These are phyloP conservation scores for Temnothorax unifasciatus DNA, from an alignment of 2,888 invertebrate genomes.

Conservation along the genomic window DNA sequence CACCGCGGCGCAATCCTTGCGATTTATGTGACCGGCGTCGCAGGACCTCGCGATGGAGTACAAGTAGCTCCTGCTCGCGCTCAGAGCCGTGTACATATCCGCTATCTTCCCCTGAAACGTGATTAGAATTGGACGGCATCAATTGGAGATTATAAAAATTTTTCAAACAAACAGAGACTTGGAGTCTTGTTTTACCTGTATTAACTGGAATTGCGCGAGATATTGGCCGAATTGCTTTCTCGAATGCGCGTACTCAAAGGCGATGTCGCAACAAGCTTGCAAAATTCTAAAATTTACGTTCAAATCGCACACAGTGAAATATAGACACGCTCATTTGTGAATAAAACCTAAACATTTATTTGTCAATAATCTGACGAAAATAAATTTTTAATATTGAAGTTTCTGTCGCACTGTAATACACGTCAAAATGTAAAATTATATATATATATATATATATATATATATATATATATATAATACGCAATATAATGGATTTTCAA, in stretches of 20 bases:
- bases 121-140: conserved; percentile 1
- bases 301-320: background rate
- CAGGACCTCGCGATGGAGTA: conserved; percentile 96
- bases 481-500: background rate
- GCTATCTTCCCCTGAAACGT: conserved; percentile 94
- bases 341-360: conserved; percentile 30
- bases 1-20: conserved; percentile 98
- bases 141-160: background rate
- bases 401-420: background rate
- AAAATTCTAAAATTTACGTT: conserved; percentile 89
- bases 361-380: background rate
- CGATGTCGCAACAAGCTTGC: conserved; percentile 97
- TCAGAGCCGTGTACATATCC: conserved; percentile 96
- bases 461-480: background rate
- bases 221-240: conserved; percentile 96
- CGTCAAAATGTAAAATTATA: background rate
- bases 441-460: no score
- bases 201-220: conserved; percentile 97
- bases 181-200: conserved; percentile 90
- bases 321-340: background rate
- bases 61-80: conserved; percentile 95
- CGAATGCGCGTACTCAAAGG: conserved; percentile 98
- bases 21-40: conserved; percentile 91
- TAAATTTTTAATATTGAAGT: background rate
- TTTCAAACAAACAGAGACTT: background rate